Percentiles rank a stretch among this genome's conserved stretches.
Evolutionary conservation across 2,113 vertebrate genomes (phyloP).

Genomic region (Pycnonotus jocosus): DNA sequence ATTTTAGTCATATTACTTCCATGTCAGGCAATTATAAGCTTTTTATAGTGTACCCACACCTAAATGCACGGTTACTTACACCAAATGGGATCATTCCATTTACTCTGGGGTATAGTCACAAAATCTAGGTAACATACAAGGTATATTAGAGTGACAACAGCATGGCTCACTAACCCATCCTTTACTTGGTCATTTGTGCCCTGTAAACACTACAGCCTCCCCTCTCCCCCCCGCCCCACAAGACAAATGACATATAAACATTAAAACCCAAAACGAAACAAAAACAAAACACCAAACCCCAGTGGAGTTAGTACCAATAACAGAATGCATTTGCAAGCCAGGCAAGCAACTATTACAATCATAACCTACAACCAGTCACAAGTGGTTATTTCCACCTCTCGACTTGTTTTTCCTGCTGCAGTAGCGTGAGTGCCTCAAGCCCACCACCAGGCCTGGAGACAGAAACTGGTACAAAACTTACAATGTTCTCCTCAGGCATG

Average conservation of each 20-base stretch:
- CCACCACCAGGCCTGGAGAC: constrained; percentile 60
- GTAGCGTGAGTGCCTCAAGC: background rate
- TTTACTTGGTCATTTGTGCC: background rate
- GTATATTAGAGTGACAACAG: constrained; percentile 51
- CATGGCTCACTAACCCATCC: background rate
- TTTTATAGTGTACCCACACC: constrained; percentile 43
- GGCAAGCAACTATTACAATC: background rate
- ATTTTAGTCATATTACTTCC: constrained; percentile 21
- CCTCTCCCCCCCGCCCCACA: background rate
- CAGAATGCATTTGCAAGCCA: background rate
- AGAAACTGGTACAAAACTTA: constrained; percentile 70
- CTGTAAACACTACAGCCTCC: background rate
- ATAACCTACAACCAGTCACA: background rate
- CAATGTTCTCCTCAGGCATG: constrained; percentile 77
- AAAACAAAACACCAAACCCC: background rate
- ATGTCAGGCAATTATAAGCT: constrained; percentile 47
- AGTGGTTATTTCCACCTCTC: background rate
- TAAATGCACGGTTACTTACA: constrained; percentile 68
- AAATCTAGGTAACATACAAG: constrained; percentile 70
- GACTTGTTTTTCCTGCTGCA: background rate
- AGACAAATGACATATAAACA: background rate
- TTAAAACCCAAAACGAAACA: background rate
- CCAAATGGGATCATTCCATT: constrained; percentile 68
- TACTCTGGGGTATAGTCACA: constrained; percentile 75
- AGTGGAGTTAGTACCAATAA: background rate